Evolutionary conservation across 2,888 invertebrate species (phyloP), one percentile per base, ranked within the genome.

Genomic region (Lochmaea crataegi): DNA sequence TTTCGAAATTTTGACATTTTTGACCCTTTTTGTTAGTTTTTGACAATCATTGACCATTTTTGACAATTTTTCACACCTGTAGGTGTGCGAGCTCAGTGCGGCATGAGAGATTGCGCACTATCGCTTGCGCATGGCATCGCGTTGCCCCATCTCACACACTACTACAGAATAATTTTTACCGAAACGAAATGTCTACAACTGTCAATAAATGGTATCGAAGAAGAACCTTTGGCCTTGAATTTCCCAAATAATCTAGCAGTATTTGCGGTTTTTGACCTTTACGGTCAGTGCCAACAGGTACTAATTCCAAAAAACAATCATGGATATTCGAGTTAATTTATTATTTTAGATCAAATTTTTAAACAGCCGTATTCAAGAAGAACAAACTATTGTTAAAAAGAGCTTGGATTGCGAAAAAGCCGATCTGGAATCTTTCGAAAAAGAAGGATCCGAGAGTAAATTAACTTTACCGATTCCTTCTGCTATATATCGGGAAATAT

Each of bases 221-320:
- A 94, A 75, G 96, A 96, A 32, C 89, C 92, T 64, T 91, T 96
- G 12, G 93, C 92, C 0, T 90, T 91, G 66, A 91, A 92, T 68
- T 89, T 95, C 57, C 92, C 93, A 0, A 84, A 87, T n/a, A 83
- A 85, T 2, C 89, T 90, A 70, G 90, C 91, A 72, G 90, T 93
- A 7, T 95, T 93, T 86, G 96, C 94, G 0, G 89, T 97, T 4
- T 92, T 97, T 41, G 97, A 98, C 87, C 88, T 98, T 42, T 97
- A 98, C 83, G 97, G 97, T 0, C 93, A 91, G 85, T 95, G 91
- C 85, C 93, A 90, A 83, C 94, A 95, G 87, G n/a, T 94, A 79
- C 2, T 22, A 2, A 2, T 2, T 22, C 22, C 22, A 22, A 22
- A 2, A 22, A 22, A 22, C 22, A 22, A 22, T 22, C 22, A 2